These are phyloP conservation scores for Jordanella pulchra DNA, from an alignment of 2,797 vertebrate species.

Conservation along the genomic window DNA sequence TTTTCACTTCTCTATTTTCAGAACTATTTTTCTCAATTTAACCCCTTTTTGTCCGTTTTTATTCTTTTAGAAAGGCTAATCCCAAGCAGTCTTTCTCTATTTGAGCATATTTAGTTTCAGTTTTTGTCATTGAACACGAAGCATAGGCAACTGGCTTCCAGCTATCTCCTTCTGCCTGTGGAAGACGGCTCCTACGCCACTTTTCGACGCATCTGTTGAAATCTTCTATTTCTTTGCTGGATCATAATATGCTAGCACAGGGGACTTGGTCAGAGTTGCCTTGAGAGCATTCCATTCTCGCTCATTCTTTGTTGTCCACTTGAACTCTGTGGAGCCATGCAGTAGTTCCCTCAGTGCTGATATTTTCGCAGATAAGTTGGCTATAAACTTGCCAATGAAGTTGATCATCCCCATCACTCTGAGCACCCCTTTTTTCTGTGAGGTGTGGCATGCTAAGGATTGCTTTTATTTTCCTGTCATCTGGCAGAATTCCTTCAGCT, in stretches of 20 bases:
- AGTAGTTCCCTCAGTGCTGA: constrained; percentile 14
- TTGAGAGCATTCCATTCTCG: background rate
- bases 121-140: background rate
- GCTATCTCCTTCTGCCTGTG: background rate
- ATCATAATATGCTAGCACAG: no score
- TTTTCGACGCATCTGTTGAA: background rate
- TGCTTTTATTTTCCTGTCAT: no score
- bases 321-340: constrained; percentile 2
- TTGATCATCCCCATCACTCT: constrained; percentile 25
- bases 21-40: no score
- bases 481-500: no score
- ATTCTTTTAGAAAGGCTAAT: no score
- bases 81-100: no score
- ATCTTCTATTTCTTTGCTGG: constrained; percentile 3
- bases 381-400: constrained; percentile 39
- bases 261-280: no score
- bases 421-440: background rate
- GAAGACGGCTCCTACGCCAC: background rate
- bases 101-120: background rate
- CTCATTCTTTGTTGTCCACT: background rate
- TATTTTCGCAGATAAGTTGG: constrained; percentile 30
- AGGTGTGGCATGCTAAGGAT: no score
- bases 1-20: no score
- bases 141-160: background rate
- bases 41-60: no score